Base-by-base conservation (phyloP, 2,113 vertebrate species). In the Mesembrinibis cayennensis region DNA sequence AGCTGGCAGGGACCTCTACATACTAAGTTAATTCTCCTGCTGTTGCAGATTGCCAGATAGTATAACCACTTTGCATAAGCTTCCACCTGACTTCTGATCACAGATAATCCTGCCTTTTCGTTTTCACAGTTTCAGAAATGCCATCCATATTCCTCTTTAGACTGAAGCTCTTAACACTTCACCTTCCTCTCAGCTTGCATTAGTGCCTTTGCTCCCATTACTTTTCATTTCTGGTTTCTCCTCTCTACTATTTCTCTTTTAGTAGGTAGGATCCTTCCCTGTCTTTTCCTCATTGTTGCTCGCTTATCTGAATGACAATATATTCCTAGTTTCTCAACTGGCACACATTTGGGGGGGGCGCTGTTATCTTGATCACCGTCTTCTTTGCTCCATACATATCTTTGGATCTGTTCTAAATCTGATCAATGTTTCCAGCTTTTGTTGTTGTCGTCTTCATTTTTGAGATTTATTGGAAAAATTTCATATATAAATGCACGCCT, bases 301-400 rank as follows among this genome's bases (percentile, higher is more conserved):
- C 6, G 1, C 4, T 55, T 80, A 27, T 47, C 36, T 71, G 34
- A 79, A 44, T 67, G 20, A 55, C 29, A 73, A 4, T 38, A 61
- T 61, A 55, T 56, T 85, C 26, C 15, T 47, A 42, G 5, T 47
- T 85, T 77, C 9, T 72, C 23, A 56, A 2, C 18, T 84, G 69
- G 9, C 0, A 1, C 27, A 45, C 5, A 23, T 6, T 3, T 11
- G 4, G 5, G 4, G 3, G 16, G 7, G 7, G 11, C 2, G 6
- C 3, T 78, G 9, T n/a, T 87, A 23, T 22, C 20, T 74, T 73
- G 36, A 44, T 27, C 10, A 58, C 14, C 7, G 15, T 61, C 36
- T 73, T 65, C 29, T 62, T 79, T 83, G 10, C 5, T 89, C 13
- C 30, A 18, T 55, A 16, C 5, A 5, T 47, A 17, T 44, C 18